These are phyloP conservation scores for Propithecus coquereli DNA, from an alignment of 2,113 vertebrate species.

Conservation along the genomic window DNA sequence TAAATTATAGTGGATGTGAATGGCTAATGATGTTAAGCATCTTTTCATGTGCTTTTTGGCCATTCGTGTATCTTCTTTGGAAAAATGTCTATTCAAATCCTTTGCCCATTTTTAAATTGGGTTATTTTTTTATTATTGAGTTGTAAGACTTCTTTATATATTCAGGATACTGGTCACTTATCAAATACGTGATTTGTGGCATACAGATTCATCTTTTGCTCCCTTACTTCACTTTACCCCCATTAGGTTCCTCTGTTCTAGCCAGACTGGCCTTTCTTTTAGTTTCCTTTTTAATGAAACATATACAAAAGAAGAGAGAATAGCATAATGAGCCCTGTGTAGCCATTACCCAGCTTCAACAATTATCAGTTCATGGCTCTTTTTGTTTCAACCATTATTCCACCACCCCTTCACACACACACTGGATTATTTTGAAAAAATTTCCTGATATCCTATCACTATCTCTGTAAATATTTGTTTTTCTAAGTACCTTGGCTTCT, in stretches of 20 bases:
- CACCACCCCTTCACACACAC: neutral
- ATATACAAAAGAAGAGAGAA: neutral
- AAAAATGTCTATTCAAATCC: too few relatives aligned
- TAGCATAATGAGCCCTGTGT: neutral
- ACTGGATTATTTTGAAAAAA: neutral
- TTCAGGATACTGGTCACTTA: neutral
- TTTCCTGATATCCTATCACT: neutral
- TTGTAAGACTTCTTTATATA: conserved; percentile 10
- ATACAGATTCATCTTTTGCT: neutral
- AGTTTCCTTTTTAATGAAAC: neutral
- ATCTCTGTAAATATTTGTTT: conserved; percentile 26
- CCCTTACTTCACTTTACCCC: neutral
- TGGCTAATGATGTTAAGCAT: neutral
- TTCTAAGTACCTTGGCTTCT: neutral
- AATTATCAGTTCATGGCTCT: neutral
- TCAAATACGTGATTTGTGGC: neutral
- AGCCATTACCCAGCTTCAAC: neutral
- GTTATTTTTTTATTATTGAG: neutral
- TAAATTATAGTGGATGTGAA: neutral
- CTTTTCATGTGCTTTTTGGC: neutral
- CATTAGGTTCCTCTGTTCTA: neutral
- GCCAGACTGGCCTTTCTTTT: neutral
- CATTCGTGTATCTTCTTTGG: too few relatives aligned
- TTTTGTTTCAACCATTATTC: neutral
- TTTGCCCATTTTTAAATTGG: too few relatives aligned